Evolutionary conservation across 2,797 vertebrate genomes (phyloP), one percentile per base, ranked within the genome.

Genomic region (Hapalemur alaotrensis): DNA sequence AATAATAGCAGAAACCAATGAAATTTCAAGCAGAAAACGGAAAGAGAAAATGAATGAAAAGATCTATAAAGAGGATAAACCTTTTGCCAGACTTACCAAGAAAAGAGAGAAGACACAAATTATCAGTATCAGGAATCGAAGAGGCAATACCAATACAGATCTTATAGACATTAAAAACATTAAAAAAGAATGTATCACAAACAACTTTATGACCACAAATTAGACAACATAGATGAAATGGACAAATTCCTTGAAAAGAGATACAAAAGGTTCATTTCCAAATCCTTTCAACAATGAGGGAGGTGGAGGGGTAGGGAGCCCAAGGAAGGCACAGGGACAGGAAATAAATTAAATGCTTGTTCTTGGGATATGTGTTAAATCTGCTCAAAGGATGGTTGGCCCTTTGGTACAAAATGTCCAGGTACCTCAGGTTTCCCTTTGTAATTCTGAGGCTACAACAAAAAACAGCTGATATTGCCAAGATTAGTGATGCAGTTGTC

Each of bases 21-120:
- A 92, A 85, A 94, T 88, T 94, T 84, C 54, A 93, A 95, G 91
- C 32, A 84, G 30, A 92, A 86, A 93, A 95, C n/a, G 5, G 35
- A 63, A 73, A 87, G 14, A 79, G n/a, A 89, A 91, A 96, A 80
- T 54, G 80, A 81, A 89, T 41, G 28, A 88, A 92, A 95, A 94
- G 22, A 84, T 22, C 23, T 69, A 89, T 82, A 93, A 82, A 95
- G 80, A 7, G 4, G n/a, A 50, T 79, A 67, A 94, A 52, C 17
- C 43, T 93, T 61, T 96, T 89, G 61, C 32, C 25, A 61, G 22
- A 93, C 13, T 82, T 89, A 79, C 18, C 38, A 92, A 78, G 67
- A 79, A 76, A 83, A 90, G 83, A 89, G 28, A 76, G 10, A 89
- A 89, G 59, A 82, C 7, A 70, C 7, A 86, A 67, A 43, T 86